These are phyloP conservation scores for Pionites leucogaster DNA, from an alignment of 2,113 vertebrate species.

Conservation along the genomic window DNA sequence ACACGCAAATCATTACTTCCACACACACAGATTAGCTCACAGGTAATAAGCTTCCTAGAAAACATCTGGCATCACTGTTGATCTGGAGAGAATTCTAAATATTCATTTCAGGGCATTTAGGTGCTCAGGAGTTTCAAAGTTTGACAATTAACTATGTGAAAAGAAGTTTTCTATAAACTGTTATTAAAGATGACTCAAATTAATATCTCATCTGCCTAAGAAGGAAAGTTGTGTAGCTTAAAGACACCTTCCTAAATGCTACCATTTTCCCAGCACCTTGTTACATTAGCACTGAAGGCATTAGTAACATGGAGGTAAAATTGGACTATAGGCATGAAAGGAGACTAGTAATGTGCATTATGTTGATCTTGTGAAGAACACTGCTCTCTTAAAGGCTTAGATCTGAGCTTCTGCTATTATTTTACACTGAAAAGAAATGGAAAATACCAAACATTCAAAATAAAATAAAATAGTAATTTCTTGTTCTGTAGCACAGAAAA, in stretches of 20 bases:
- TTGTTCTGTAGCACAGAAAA: not conserved
- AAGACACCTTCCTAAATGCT: not conserved
- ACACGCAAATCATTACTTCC: not conserved
- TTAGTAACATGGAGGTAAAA: not conserved
- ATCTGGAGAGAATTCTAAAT: not conserved
- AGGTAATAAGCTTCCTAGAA: not conserved
- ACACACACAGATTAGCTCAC: not conserved
- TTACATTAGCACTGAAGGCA: not conserved
- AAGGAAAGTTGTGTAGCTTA: not conserved
- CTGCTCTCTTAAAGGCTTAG: not conserved
- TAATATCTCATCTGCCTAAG: not conserved
- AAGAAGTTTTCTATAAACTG: not conserved
- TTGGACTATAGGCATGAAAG: not conserved
- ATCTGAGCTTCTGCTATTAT: not conserved
- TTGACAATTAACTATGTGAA: not conserved
- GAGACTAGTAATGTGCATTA: not conserved
- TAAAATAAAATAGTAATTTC: not conserved
- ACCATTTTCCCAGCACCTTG: not conserved
- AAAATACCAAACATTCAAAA: not conserved
- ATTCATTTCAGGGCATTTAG: not conserved
- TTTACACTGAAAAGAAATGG: not conserved
- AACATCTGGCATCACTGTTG: not conserved
- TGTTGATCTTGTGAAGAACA: not conserved
- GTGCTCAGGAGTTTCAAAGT: not conserved
- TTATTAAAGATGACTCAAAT: constrained; percentile 15